These are phyloP conservation scores for Acholoe squamosa DNA, from an alignment of 2,888 invertebrate genomes.

Conservation along the genomic window DNA sequence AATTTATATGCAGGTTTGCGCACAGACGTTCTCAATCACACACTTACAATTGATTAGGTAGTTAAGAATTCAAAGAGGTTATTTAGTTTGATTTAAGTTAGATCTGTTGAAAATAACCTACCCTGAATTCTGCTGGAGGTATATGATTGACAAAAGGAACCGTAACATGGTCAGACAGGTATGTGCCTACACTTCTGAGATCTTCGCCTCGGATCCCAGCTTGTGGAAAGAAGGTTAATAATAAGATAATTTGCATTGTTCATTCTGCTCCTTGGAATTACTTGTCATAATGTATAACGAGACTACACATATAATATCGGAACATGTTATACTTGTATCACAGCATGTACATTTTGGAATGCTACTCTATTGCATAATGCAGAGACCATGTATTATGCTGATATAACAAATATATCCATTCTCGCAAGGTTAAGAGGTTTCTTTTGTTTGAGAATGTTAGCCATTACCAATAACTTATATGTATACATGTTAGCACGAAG, in stretches of 20 bases:
- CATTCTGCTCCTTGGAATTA: too few relatives aligned
- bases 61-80: too few relatives aligned
- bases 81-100: too few relatives aligned
- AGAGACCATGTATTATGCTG: not conserved
- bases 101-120: not conserved
- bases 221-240: too few relatives aligned
- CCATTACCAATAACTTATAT: not conserved
- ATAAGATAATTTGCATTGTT: too few relatives aligned
- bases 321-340: too few relatives aligned
- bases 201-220: not conserved
- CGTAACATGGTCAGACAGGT: not conserved
- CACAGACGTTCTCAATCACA: too few relatives aligned
- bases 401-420: not conserved
- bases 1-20: too few relatives aligned
- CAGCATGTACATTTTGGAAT: too few relatives aligned
- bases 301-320: too few relatives aligned
- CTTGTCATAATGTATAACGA: too few relatives aligned
- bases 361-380: not conserved
- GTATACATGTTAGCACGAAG: not conserved
- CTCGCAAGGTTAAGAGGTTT: not conserved
- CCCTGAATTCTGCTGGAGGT: not conserved
- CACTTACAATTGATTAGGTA: too few relatives aligned
- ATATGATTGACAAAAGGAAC: not conserved
- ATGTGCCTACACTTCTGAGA: not conserved
- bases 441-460: not conserved